phyloP scores from a whole-genome alignment of 2,888 invertebrate genomes.

The Polymixis flavicincta region DNA sequence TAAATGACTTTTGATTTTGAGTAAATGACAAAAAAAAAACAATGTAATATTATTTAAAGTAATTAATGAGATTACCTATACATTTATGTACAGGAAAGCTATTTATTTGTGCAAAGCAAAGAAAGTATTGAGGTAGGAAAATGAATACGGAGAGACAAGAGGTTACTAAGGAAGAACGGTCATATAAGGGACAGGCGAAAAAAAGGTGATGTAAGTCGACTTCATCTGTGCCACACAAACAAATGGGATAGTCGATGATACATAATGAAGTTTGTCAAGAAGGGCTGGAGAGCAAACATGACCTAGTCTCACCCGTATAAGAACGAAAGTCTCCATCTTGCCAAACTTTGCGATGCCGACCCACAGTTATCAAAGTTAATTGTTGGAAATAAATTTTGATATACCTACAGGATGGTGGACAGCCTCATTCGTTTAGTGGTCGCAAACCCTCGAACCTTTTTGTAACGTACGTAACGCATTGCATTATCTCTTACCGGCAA shows the following conservation, averaged over 20 bases:
- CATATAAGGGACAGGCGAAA: neutral
- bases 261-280: neutral
- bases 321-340: neutral
- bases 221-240: neutral
- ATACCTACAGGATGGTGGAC: no score
- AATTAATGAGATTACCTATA: no score
- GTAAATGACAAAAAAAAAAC: no score
- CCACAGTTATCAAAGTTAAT: no score
- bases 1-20: no score
- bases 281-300: neutral
- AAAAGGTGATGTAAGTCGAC: neutral
- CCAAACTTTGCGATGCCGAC: no score
- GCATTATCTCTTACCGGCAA: no score
- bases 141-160: neutral
- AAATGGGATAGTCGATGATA: neutral
- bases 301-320: neutral
- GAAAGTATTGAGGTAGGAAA: neutral
- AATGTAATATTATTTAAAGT: no score
- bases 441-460: no score
- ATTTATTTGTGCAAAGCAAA: neutral
- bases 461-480: no score
- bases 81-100: neutral
- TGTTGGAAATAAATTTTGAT: no score
- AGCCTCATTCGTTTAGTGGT: no score
- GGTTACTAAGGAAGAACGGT: neutral